These are phyloP conservation scores for Rattus rattus DNA, from an alignment of 2,113 vertebrate genomes.

Conservation along the genomic window DNA sequence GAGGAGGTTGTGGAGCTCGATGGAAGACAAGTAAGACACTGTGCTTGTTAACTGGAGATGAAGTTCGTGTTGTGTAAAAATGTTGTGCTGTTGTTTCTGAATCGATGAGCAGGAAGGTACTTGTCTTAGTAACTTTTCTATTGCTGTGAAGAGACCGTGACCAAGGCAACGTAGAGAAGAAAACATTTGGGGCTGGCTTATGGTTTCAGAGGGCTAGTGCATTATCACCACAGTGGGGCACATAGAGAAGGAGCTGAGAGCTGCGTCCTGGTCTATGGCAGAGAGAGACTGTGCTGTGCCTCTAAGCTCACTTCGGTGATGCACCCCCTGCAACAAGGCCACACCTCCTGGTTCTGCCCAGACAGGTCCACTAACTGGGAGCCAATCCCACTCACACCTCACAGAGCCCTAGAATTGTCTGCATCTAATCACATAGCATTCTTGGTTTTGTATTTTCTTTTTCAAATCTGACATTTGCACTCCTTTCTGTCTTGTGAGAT, in stretches of 20 bases:
- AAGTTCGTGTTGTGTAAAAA: not conserved
- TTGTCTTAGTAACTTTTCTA: not conserved
- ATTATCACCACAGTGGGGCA: not conserved
- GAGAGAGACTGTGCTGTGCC: not conserved
- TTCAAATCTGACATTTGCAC: not conserved
- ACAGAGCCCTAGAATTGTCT: not conserved
- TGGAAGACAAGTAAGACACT: slow-evolving; percentile 90
- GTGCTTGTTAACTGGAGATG: slow-evolving; percentile 31
- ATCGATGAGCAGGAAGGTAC: not conserved
- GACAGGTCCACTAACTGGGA: not conserved
- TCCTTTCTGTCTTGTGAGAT: slow-evolving; percentile 13
- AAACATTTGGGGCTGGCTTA: not conserved
- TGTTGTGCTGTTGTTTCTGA: slow-evolving; percentile 49
- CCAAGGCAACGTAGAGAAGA: not conserved
- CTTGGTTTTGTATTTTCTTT: not conserved
- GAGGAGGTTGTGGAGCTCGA: slow-evolving; percentile 94
- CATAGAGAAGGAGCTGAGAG: not conserved
- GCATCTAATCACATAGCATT: not conserved
- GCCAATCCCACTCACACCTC: too few relatives aligned
- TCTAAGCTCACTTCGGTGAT: not conserved
- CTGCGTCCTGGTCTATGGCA: not conserved
- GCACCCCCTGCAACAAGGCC: not conserved
- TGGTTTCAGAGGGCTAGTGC: not conserved
- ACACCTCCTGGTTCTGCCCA: not conserved
- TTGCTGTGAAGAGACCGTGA: not conserved